Base-by-base conservation (phyloP, 2,888 invertebrate species). In the Antheraea yamamai region DNA sequence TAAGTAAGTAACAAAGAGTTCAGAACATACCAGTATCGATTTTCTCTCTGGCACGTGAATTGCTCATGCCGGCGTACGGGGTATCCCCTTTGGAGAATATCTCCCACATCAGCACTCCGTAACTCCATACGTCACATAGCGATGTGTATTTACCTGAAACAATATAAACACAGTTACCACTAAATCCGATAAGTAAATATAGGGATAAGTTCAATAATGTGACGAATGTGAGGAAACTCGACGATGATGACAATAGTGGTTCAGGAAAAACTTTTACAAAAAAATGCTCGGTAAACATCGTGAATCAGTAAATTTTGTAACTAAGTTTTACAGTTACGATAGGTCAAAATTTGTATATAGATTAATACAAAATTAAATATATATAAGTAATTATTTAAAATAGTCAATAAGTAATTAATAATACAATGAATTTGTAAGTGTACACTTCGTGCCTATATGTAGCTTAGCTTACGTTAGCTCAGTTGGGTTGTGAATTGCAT, bases 41-140 rank as follows among this genome's bases (percentile, higher is more conserved):
- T 94, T 98, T 98, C 93, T 99, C 98, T 78, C 99, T 95, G 0
- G 99, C 98, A 87, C 98, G 97, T 16, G 98, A 97, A 93, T 99
- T 99, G 82, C 97, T 98, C 96, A 98, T 96, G 47, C 99, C 99
- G 64, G 97, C 97, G 88, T 99, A 99, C 0, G 99, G 99, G 74
- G 98, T 98, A 81, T 97, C 97, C 0, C 99, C 99, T 88, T 97
- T 96, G 0, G 99, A 98, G 94, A 99, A 99, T 87, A 99, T 98
- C 94, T 99, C 99, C 99, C 99, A 99, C 96, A 98, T 97, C 76
- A 99, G 94, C 80, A 99, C 97, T 6, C 99, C 99, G 89, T 98
- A 99, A 85, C 98, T 99, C 99, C 99, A 99, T 72, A 99, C 98
- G 93, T 99, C 99, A 91, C 99, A 99, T 12, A 99, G 92, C 0